phyloP scores from a whole-genome alignment of 2,113 vertebrate genomes.

The Sinocyclocheilus anophthalmus region DNA sequence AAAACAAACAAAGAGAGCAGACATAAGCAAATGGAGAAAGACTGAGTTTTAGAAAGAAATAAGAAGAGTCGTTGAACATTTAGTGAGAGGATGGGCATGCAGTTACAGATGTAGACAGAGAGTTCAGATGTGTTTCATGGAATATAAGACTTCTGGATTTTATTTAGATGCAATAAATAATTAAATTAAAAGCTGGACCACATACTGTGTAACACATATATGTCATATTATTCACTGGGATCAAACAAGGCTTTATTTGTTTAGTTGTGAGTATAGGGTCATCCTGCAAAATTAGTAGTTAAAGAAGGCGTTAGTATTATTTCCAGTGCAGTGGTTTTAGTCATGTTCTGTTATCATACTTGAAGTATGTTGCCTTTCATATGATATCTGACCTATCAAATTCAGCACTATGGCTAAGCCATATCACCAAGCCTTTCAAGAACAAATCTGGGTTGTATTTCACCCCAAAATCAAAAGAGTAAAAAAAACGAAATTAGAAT shows the following conservation, averaged over 20 bases:
- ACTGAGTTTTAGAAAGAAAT: conserved; percentile 71
- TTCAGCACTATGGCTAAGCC: not conserved
- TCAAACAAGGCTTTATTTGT: not conserved
- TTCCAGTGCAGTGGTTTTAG: not conserved
- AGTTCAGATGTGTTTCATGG: conserved; percentile 26
- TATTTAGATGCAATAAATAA: conserved; percentile 9
- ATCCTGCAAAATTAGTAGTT: not conserved
- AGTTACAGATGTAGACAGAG: conserved; percentile 58
- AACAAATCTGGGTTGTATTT: not conserved
- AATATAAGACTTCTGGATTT: conserved; percentile 3
- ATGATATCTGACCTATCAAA: not conserved
- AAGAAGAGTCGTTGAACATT: conserved; percentile 62
- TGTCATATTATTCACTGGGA: not conserved
- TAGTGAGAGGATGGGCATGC: conserved; percentile 67
- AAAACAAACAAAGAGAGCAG: conserved; percentile 75
- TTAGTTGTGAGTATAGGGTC: not conserved
- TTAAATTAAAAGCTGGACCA: not conserved
- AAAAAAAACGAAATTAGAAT: too few relatives aligned
- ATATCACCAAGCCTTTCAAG: not conserved
- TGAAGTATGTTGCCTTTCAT: not conserved
- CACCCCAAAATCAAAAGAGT: not conserved
- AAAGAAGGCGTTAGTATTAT: conserved; percentile 3
- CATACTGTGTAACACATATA: not conserved
- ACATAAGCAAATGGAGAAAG: conserved; percentile 86
- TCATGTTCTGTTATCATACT: conserved; percentile 6